Evolutionary conservation across 2,113 vertebrate species (phyloP), one percentile per base, ranked within the genome.

Genomic region (Colistium nudipinnis): DNA sequence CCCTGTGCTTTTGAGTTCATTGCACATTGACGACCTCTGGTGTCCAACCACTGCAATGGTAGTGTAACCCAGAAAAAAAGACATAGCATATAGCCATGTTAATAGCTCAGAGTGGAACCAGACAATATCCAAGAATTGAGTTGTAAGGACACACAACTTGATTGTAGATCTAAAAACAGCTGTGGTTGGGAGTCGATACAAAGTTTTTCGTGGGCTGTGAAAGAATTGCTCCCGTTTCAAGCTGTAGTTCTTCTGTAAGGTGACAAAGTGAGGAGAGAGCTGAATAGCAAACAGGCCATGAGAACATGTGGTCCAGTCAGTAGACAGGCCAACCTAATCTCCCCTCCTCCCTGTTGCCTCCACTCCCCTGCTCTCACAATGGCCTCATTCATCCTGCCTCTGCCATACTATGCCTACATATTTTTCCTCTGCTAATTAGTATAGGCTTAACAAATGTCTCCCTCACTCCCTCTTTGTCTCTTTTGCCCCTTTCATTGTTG

Each of bases 371-470:
- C 59, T 52, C 78, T 86, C 74, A 94, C 92, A 94, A 93, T 91
- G 85, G 90, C 82, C 78, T 90, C 88, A 93, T 94, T 94, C 93
- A 93, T 92, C 74, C 76, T 70, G 78, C 76, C 73, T 77, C 85
- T 87, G 81, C 87, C 86, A 87, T 87, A 87, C 87, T 89, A 89
- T 88, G 90, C 87, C 86, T 89, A 90, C 92, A 91, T 92, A 91
- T 89, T 91, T 91, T 83, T 87, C 78, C 82, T 89, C 90, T 90
- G 89, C 88, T 92, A 91, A 93, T 92, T 90, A 89, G 89, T 82
- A 87, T 89, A 90, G 90, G 84, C 88, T 86, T 87, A 88, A 91
- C 85, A 87, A 88, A 91, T 82, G 87, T 87, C 88, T 77, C 87
- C 70, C 78, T 79, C 74, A 78, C 51, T 73, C 70, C 49, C 55